phyloP scores from a whole-genome alignment of 2,797 vertebrate species.

The Hozukius guyotensis region DNA sequence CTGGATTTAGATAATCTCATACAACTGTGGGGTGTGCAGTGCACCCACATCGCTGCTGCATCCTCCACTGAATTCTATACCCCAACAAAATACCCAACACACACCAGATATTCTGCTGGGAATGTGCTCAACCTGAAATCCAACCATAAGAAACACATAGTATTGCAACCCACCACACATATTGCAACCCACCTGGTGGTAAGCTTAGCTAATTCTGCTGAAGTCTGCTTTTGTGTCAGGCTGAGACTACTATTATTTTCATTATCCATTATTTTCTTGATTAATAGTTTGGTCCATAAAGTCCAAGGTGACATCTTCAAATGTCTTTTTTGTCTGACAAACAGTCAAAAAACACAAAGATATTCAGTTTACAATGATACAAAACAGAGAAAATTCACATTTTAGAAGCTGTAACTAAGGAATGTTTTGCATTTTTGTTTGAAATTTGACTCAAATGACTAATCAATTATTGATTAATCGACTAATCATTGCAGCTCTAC shows the following conservation, averaged over 20 bases:
- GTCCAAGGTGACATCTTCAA: neutral
- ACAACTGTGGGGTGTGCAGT: constrained; percentile 68
- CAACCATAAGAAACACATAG: neutral
- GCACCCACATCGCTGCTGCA: constrained; percentile 66
- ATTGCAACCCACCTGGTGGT: neutral
- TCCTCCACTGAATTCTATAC: constrained; percentile 51
- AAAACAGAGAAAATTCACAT: neutral
- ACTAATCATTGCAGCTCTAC: neutral
- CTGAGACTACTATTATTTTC: neutral
- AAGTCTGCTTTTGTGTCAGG: neutral
- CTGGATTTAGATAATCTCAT: constrained; percentile 82
- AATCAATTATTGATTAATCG: neutral
- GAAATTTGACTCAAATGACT: neutral
- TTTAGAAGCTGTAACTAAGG: neutral
- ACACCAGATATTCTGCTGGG: constrained; percentile 41
- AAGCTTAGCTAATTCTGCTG: neutral
- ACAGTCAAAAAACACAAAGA: neutral
- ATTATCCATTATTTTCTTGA: neutral
- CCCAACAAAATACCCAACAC: constrained; percentile 51
- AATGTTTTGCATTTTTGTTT: neutral
- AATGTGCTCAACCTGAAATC: constrained; percentile 28
- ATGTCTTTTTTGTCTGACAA: neutral
- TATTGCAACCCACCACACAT: neutral
- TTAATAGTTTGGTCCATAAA: neutral
- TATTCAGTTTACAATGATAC: neutral